A percentile compares a stretch with the other conserved stretches of the same genome.
phyloP scores from a whole-genome alignment of 2,888 invertebrate species.

The Acleris laterana region DNA sequence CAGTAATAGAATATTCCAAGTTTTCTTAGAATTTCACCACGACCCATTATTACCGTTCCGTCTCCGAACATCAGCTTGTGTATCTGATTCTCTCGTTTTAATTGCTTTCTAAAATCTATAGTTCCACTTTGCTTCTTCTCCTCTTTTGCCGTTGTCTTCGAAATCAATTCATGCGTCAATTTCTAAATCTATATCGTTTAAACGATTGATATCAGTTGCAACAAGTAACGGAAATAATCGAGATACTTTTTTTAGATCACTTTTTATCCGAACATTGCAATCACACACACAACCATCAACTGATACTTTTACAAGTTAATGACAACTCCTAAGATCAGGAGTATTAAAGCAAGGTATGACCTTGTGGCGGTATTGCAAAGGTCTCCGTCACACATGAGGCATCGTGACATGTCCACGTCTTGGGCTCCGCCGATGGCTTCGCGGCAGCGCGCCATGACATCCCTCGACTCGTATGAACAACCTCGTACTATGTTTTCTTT shows the following conservation, averaged over 20 bases:
- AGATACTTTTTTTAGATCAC: neutral
- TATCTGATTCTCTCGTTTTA: no score
- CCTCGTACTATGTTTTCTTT: slow-evolving; percentile 52
- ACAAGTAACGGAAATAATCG: no score
- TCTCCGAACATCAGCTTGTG: no score
- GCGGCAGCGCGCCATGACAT: slow-evolving; percentile 47
- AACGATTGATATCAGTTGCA: no score
- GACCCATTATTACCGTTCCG: no score
- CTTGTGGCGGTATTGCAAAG: slow-evolving; percentile 59
- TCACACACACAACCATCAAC: neutral
- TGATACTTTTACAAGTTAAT: slow-evolving; percentile 30
- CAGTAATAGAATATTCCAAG: no score
- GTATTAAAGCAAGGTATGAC: slow-evolving; percentile 42
- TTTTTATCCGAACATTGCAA: neutral
- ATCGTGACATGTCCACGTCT: slow-evolving; percentile 45
- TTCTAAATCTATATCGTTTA: no score
- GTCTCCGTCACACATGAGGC: slow-evolving; percentile 55
- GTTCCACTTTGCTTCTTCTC: no score
- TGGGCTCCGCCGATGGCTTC: slow-evolving; percentile 46
- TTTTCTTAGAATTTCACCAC: no score
- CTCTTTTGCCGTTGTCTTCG: no score
- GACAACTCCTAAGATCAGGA: slow-evolving; percentile 40
- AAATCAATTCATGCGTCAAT: no score
- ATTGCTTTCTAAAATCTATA: no score
- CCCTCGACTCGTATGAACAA: slow-evolving; percentile 53